Conservation (phyloP, 1,140 invertebrate species). For the Diachasma alloeum region DNA sequence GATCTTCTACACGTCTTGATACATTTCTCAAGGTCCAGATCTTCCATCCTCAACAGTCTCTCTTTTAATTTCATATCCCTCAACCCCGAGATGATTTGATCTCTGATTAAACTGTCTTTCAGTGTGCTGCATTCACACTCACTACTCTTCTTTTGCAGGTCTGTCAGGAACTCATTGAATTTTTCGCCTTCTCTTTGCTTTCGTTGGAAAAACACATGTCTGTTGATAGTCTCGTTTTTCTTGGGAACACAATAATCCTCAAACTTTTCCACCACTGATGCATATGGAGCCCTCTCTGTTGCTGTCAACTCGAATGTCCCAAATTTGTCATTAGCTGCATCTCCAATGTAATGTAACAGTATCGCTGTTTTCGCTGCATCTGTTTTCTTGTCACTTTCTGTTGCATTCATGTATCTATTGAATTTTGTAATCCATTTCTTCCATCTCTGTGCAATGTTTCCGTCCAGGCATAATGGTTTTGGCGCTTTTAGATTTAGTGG, state of each 20-base stretch:
- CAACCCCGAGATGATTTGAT: constrained; percentile 50
- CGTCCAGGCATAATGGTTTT: background rate
- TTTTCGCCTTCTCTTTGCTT: constrained; percentile 41
- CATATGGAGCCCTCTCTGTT: background rate
- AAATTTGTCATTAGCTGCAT: constrained; percentile 32
- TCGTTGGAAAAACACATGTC: constrained; percentile 42
- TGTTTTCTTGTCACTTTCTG: constrained; percentile 13
- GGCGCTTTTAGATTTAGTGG: too few relatives aligned
- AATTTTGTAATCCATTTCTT: constrained; percentile 21
- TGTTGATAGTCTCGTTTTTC: constrained; percentile 30
- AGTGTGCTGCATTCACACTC: constrained; percentile 43
- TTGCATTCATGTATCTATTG: constrained; percentile 19
- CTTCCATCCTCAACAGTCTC: too few relatives aligned
- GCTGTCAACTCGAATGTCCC: constrained; percentile 32
- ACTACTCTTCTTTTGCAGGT: constrained; percentile 38
- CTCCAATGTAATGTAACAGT: constrained; percentile 31
- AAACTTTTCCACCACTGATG: constrained; percentile 33
- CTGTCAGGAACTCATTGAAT: constrained; percentile 43
- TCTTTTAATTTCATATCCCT: constrained; percentile 41
- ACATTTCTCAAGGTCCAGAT: constrained; percentile 43
- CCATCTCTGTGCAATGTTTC: constrained; percentile 12
- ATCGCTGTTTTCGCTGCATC: constrained; percentile 33
- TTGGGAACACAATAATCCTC: constrained; percentile 41
- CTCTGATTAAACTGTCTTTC: constrained; percentile 46
- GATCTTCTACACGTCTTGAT: constrained; percentile 36